These are phyloP conservation scores for Danio albolineatus DNA, from an alignment of 2,797 vertebrate species.

Conservation along the genomic window DNA sequence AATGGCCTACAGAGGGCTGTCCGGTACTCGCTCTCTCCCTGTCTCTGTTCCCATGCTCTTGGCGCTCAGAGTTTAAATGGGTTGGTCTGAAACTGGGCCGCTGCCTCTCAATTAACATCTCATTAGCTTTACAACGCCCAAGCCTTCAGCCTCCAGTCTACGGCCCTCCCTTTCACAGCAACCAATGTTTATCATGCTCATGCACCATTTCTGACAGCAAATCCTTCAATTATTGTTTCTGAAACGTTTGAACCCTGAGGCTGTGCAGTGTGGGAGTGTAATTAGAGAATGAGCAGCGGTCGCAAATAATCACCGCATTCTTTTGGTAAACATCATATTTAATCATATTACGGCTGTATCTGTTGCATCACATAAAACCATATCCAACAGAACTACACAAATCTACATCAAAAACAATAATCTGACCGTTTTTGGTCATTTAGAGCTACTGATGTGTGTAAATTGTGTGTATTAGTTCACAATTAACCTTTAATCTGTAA, in stretches of 20 bases:
- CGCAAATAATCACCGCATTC: conserved; percentile 10
- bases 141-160: conserved; percentile 33
- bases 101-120: conserved; percentile 58
- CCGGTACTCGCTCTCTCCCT: background rate
- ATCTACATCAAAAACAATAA: no score
- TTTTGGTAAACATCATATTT: conserved; percentile 16
- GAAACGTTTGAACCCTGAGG: conserved; percentile 27
- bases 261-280: conserved; percentile 6
- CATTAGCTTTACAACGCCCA: conserved; percentile 54
- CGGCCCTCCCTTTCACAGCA: conserved; percentile 22
- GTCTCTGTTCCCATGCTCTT: conserved; percentile 26
- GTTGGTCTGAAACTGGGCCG: conserved; percentile 45
- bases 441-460: no score
- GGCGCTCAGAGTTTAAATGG: conserved; percentile 36
- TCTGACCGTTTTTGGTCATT: no score
- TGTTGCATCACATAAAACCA: no score
- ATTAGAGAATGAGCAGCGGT: conserved; percentile 6
- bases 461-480: no score
- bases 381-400: no score
- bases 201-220: conserved; percentile 26
- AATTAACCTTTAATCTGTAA: no score
- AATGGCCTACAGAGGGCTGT: background rate
- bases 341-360: conserved; percentile 5
- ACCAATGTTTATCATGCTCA: conserved; percentile 36
- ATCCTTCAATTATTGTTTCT: conserved; percentile 35